Evolutionary conservation across 2,113 vertebrate genomes (phyloP).

Genomic region (Tachuris rubrigastra): DNA sequence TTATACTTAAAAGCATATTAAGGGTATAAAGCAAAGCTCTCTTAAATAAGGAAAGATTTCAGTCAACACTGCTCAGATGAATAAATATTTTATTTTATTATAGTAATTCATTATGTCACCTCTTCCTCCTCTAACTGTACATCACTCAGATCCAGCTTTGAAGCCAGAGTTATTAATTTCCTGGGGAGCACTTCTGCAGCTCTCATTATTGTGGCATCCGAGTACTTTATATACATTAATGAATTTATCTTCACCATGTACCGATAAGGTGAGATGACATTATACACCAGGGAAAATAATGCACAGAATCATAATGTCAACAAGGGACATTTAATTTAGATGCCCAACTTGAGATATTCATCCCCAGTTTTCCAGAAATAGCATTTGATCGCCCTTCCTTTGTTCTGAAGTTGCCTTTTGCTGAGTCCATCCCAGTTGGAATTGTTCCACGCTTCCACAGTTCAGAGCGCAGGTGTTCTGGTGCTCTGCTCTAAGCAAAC

Average conservation of each 20-base stretch:
- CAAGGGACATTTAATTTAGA: neutral
- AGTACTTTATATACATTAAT: constrained; percentile 27
- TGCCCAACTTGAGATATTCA: neutral
- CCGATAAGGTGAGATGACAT: neutral
- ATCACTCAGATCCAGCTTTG: constrained; percentile 22
- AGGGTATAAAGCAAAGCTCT: neutral
- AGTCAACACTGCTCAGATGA: neutral
- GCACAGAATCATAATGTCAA: neutral
- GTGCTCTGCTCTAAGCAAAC: neutral
- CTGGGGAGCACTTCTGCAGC: neutral
- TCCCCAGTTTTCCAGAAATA: neutral
- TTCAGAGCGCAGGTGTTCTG: neutral
- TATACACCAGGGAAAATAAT: neutral
- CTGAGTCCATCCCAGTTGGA: neutral
- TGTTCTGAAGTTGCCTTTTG: neutral
- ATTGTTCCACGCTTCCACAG: neutral
- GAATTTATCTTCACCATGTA: constrained; percentile 1
- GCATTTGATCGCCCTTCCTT: neutral
- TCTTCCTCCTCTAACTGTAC: neutral
- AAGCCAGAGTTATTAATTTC: constrained; percentile 46
- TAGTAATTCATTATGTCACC: neutral
- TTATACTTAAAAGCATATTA: neutral
- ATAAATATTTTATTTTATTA: constrained; percentile 38
- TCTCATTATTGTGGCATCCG: neutral
- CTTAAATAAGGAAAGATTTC: neutral